A percentile compares a stretch with the other conserved stretches of the same genome.
Conservation (phyloP, 2,888 invertebrate species). For the Plusia festucae region DNA sequence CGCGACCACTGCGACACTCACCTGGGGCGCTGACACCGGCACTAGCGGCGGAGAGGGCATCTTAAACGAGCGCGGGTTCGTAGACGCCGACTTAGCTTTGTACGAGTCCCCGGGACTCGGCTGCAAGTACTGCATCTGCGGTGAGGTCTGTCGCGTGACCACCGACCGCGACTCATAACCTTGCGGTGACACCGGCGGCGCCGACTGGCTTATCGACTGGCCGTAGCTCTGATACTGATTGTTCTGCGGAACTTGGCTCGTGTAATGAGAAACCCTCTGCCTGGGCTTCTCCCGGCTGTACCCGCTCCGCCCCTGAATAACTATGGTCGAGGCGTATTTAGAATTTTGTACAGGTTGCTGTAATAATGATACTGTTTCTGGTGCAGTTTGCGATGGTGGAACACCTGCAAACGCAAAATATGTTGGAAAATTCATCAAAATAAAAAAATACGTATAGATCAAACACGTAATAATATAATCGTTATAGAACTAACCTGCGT, state of each 20-base stretch:
- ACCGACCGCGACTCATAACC: slow-evolving; percentile 62
- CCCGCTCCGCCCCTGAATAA: slow-evolving; percentile 77
- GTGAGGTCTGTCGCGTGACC: slow-evolving; percentile 63
- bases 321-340: slow-evolving; percentile 79
- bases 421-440: not conserved
- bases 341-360: slow-evolving; percentile 81
- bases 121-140: slow-evolving; percentile 80
- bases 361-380: slow-evolving; percentile 85
- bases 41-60: slow-evolving; percentile 85
- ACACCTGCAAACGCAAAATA: slow-evolving; percentile 61
- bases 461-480: too few species aligned
- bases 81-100: slow-evolving; percentile 71
- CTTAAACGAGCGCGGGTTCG: slow-evolving; percentile 78
- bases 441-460: not conserved
- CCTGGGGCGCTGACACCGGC: slow-evolving; percentile 75
- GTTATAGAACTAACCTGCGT: slow-evolving; percentile 67
- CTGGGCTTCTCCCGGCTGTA: slow-evolving; percentile 80
- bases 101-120: slow-evolving; percentile 71
- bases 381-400: slow-evolving; percentile 86
- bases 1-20: slow-evolving; percentile 44
- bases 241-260: slow-evolving; percentile 52
- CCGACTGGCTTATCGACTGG: slow-evolving; percentile 59
- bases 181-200: slow-evolving; percentile 55
- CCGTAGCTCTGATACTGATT: slow-evolving; percentile 73
- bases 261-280: slow-evolving; percentile 73